These are phyloP conservation scores for Parnassius apollo DNA, from an alignment of 2,888 invertebrate species.

Conservation along the genomic window DNA sequence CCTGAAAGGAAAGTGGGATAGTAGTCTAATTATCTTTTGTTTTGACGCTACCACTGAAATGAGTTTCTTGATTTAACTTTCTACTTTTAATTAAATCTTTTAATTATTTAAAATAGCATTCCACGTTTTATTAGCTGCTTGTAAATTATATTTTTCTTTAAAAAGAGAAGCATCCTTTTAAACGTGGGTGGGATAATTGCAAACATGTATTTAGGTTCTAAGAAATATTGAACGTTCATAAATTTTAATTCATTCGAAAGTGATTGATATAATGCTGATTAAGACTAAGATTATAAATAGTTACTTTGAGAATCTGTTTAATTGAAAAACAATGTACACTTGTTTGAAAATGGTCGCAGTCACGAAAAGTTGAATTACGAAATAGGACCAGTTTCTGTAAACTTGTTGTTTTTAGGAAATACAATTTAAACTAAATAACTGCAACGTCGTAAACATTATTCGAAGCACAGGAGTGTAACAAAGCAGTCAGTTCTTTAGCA, in stretches of 20 bases:
- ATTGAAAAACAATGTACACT: no score
- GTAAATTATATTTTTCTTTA: no score
- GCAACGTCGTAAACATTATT: constrained; percentile 4
- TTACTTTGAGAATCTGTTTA: no score
- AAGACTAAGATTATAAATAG: no score
- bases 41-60: not conserved
- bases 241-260: no score
- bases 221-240: no score
- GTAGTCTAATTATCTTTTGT: constrained; percentile 8
- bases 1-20: constrained; percentile 1
- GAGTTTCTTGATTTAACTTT: constrained; percentile 4
- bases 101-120: constrained; percentile 4
- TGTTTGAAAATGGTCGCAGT: no score
- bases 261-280: no score
- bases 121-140: not conserved
- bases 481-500: constrained; percentile 30
- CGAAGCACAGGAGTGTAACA: constrained; percentile 32
- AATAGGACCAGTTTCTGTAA: not conserved
- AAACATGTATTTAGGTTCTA: no score
- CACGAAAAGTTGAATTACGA: no score
- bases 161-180: no score
- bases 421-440: not conserved
- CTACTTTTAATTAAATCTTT: constrained; percentile 1
- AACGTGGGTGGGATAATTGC: no score
- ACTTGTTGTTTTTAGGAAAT: constrained; percentile 1